Conservation (phyloP, 2,888 invertebrate species). For the Mesorhabditis belari region DNA sequence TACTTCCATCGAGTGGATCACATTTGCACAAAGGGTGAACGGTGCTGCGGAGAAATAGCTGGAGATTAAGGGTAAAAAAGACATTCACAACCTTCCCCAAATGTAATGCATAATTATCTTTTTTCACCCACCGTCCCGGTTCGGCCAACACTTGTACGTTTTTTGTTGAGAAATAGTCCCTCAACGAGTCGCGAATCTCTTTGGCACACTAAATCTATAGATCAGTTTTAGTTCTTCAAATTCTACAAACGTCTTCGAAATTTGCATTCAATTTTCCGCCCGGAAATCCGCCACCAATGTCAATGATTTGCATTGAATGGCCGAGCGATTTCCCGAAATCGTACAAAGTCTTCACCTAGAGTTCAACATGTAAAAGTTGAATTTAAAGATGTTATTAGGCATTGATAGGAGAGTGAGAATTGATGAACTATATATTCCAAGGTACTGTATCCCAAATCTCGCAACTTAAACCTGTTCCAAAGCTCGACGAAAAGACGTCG, state of each 20-base stretch:
- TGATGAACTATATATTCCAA: too few species aligned
- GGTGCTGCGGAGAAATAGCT: conserved; percentile 85
- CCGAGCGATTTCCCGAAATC: not conserved
- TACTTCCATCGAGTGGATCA: conserved; percentile 73
- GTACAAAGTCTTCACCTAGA: not conserved
- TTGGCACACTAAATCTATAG: conserved; percentile 69
- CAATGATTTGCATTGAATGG: conserved; percentile 68
- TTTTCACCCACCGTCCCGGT: conserved; percentile 80
- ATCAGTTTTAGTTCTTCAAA: not conserved
- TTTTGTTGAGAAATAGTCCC: conserved; percentile 68
- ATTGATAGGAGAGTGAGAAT: too few species aligned
- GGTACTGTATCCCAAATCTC: not conserved
- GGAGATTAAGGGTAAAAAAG: not conserved
- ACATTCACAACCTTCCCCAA: too few species aligned
- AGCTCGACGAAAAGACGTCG: conserved; percentile 73
- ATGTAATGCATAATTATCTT: too few species aligned
- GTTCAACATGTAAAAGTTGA: not conserved
- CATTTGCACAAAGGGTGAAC: conserved; percentile 78
- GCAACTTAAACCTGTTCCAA: conserved; percentile 61
- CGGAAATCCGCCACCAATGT: conserved; percentile 83
- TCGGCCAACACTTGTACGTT: conserved; percentile 80
- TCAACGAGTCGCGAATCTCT: conserved; percentile 74
- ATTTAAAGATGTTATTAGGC: too few species aligned
- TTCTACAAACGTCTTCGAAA: not conserved
- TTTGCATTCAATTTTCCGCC: conserved; percentile 61